phyloP scores from a whole-genome alignment of 2,888 invertebrate species.

The Osedax fenrisi region DNA sequence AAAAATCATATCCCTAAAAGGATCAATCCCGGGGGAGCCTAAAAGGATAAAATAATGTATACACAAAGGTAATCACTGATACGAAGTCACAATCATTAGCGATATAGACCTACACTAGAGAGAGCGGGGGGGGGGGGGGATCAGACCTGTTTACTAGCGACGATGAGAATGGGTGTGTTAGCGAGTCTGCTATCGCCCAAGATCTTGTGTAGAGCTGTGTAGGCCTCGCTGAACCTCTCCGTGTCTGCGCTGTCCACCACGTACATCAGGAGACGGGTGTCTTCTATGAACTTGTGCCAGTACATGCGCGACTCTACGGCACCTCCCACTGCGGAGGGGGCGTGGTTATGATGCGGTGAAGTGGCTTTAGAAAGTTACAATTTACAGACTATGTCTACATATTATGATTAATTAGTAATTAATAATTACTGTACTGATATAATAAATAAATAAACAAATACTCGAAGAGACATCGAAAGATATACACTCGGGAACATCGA shows the following conservation, averaged over 20 bases:
- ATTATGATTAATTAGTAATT: no score
- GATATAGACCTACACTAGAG: neutral
- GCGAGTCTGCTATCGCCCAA: constrained; percentile 36
- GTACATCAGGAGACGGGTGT: constrained; percentile 39
- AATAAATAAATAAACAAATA: no score
- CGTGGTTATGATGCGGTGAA: neutral
- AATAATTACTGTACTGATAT: no score
- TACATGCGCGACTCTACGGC: constrained; percentile 36
- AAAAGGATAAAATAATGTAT: no score
- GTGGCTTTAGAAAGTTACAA: no score
- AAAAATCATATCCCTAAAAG: no score
- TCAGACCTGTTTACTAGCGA: constrained; percentile 41
- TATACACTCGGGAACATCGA: no score
- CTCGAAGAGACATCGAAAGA: no score
- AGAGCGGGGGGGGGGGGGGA: neutral
- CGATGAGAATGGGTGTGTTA: constrained; percentile 37
- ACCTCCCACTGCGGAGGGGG: constrained; percentile 37
- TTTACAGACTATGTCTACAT: no score
- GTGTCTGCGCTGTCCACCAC: constrained; percentile 39
- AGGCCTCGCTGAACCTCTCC: constrained; percentile 35
- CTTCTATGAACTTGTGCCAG: constrained; percentile 39
- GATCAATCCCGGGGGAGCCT: no score
- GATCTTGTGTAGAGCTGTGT: constrained; percentile 38
- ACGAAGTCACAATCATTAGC: no score
- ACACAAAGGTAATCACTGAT: no score